Evolutionary conservation across 2,113 vertebrate genomes (phyloP).

Genomic region (Numida meleagris): DNA sequence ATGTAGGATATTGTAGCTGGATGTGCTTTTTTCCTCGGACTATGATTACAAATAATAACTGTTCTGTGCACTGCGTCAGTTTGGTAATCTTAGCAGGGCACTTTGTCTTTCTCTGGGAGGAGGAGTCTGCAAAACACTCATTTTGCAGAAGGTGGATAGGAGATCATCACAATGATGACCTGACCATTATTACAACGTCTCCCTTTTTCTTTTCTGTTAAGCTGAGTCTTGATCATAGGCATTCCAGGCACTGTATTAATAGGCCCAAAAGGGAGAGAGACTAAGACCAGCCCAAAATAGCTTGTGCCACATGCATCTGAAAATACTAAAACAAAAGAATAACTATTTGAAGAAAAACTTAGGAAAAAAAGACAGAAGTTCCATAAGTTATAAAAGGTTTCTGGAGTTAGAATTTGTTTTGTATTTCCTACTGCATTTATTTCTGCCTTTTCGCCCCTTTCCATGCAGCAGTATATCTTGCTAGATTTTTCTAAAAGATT

Average conservation of each 20-base stretch:
- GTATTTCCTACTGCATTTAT: background rate
- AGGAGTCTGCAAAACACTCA: background rate
- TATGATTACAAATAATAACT: background rate
- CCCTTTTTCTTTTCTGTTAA: background rate
- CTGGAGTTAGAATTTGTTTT: background rate
- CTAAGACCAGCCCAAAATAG: too few relatives aligned
- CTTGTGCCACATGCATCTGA: too few relatives aligned
- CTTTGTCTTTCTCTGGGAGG: background rate
- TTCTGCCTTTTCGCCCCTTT: background rate
- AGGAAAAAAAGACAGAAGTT: background rate
- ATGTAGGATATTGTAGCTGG: background rate
- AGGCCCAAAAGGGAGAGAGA: background rate
- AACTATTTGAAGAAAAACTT: too few relatives aligned
- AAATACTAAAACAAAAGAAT: too few relatives aligned
- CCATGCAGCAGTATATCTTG: background rate
- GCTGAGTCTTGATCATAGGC: background rate
- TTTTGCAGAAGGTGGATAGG: background rate
- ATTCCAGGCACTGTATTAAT: background rate
- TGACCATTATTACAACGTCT: background rate
- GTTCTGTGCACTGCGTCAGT: background rate
- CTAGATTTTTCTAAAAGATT: background rate
- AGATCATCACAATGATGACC: background rate
- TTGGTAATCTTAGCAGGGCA: background rate
- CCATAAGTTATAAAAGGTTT: background rate
- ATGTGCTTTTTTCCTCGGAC: background rate